These are phyloP conservation scores for Rhamnusium bicolor DNA, from an alignment of 2,888 invertebrate genomes.

Conservation along the genomic window DNA sequence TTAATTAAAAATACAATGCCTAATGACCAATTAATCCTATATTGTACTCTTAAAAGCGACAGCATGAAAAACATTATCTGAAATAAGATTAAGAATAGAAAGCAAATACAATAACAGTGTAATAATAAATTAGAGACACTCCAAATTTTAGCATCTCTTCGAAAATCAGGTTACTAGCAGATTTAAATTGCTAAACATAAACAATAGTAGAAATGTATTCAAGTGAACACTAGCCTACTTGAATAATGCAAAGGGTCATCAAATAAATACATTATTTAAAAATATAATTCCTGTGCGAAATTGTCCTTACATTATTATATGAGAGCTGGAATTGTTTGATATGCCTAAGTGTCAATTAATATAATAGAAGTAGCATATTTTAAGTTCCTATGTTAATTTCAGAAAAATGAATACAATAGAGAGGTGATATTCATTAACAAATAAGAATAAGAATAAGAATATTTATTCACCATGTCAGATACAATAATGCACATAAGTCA, in stretches of 20 bases:
- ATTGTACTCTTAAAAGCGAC: slow-evolving; percentile 50
- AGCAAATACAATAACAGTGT: slow-evolving; percentile 8
- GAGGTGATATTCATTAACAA: too few species aligned
- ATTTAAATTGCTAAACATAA: slow-evolving; percentile 9
- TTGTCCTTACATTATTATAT: too few species aligned
- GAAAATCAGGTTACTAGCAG: slow-evolving; percentile 20
- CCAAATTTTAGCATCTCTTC: slow-evolving; percentile 14
- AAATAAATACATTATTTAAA: neutral
- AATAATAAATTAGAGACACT: slow-evolving; percentile 5
- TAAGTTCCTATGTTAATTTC: too few species aligned
- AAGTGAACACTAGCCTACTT: neutral
- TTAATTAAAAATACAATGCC: slow-evolving; percentile 62
- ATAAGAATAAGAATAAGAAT: too few species aligned
- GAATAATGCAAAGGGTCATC: neutral
- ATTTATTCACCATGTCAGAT: too few species aligned
- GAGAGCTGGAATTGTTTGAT: too few species aligned
- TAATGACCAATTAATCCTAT: slow-evolving; percentile 62
- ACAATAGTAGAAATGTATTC: slow-evolving; percentile 5
- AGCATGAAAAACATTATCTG: slow-evolving; percentile 44
- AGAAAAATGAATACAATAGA: too few species aligned
- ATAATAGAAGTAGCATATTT: too few species aligned
- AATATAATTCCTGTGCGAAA: too few species aligned
- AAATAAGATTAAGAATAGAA: slow-evolving; percentile 9
- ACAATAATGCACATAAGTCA: too few species aligned
- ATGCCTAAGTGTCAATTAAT: too few species aligned